phyloP scores from a whole-genome alignment of 2,797 vertebrate genomes.

The Clarias fuscus region DNA sequence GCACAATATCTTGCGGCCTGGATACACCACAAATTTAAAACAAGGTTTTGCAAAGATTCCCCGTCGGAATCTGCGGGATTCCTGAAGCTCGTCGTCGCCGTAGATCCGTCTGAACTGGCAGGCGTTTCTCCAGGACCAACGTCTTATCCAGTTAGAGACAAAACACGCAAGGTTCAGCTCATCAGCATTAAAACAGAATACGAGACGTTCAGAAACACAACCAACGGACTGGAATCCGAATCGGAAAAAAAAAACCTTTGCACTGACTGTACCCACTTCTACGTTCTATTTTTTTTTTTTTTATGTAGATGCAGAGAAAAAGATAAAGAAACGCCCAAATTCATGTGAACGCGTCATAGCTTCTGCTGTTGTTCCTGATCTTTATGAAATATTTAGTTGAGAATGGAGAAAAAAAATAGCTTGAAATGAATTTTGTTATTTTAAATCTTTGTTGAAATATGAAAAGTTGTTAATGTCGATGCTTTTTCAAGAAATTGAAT shows the following conservation, averaged over 20 bases:
- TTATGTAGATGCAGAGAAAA: background rate
- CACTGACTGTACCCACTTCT: background rate
- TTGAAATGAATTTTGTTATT: background rate
- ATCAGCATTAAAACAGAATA: slow-evolving; percentile 17
- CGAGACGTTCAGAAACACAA: background rate
- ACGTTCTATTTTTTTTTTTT: background rate
- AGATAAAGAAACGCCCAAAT: background rate
- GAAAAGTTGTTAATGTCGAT: background rate
- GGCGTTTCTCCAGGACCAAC: slow-evolving; percentile 8
- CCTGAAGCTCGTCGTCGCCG: background rate
- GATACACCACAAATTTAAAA: background rate
- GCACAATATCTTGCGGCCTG: background rate
- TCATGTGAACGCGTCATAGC: background rate
- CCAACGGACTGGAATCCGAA: background rate
- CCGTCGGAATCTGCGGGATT: background rate
- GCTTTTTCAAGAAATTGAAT: background rate
- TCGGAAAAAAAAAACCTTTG: background rate
- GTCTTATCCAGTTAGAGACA: background rate
- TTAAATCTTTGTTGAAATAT: slow-evolving; percentile 18
- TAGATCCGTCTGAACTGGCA: background rate
- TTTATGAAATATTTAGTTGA: background rate
- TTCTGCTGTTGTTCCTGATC: too few relatives aligned
- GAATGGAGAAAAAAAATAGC: slow-evolving; percentile 10
- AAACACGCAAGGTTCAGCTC: background rate
- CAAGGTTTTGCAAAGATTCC: background rate